Base-by-base conservation (phyloP, 2,888 invertebrate genomes). In the Chrysolina oricalcia region DNA sequence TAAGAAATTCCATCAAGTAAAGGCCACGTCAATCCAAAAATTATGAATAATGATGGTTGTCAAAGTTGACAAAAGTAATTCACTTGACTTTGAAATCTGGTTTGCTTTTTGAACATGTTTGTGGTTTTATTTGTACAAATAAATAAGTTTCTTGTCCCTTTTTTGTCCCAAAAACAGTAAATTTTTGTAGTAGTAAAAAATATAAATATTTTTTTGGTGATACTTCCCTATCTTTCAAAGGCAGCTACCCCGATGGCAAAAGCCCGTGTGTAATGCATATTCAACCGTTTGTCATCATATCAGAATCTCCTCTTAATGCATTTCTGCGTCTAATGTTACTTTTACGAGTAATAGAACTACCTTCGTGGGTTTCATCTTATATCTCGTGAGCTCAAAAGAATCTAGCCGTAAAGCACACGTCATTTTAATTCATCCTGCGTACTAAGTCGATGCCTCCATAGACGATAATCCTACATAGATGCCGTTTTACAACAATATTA, bases 401-500 rank as follows among this genome's bases (percentile, higher is more conserved):
- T 59, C 27, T 59, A 27, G 15, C 59, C 59, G 10, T 59, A 59
- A 59, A 59, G 27, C 59, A 59, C 59, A 59, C 2, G 50, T 4
- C 50, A 50, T 27, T 59, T 59, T 35, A 27, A 59, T 59, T 59
- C 35, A 27, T 59, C 35, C 62, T 23, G 41, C 19, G 35, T 11
- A 67, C 48, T 41, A 59, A 73, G 21, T 63, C 59, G 59, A 27
- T 63, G 62, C 68, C 68, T 68, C 59, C 67, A 71, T 63, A 50
- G 23, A 46, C 35, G 50, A 70, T 66, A 48, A 74, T 66, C 66
- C 59, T 63, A 67, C 74, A 74, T 74, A 71, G 66, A 74, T 23
- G 46, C 56, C 62, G 23, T 70, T 76, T 67, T 56, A 76, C 70
- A 73, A 70, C 66, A 70, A 67, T 67, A 76, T 76, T 73, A 72